Evolutionary conservation across 2,797 vertebrate genomes (phyloP).

Genomic region (Furcifer pardalis): DNA sequence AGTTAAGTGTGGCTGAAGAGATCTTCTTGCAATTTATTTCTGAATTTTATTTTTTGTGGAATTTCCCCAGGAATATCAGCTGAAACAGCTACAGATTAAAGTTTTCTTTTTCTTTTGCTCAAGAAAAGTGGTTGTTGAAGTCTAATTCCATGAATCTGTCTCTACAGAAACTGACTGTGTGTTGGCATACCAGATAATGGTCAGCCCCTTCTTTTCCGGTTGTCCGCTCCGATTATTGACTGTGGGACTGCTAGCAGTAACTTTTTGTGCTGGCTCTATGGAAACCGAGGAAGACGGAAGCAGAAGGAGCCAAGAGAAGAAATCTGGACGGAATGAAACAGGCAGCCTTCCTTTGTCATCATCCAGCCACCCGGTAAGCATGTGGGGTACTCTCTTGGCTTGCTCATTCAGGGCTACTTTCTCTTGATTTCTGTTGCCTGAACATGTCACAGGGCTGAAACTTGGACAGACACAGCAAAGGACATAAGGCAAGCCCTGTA

Average conservation of each 20-base stretch:
- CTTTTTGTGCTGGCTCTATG: slow-evolving; percentile 17
- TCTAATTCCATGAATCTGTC: not conserved
- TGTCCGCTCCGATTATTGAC: not conserved
- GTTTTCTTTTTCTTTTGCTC: not conserved
- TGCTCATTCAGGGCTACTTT: not conserved
- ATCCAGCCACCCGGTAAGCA: slow-evolving; percentile 53
- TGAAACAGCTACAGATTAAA: not conserved
- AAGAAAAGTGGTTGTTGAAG: not conserved
- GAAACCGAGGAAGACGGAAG: not conserved
- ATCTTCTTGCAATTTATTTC: not conserved
- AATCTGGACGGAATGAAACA: slow-evolving; percentile 14
- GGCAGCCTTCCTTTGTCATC: not conserved
- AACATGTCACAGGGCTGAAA: not conserved
- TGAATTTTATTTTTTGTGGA: not conserved
- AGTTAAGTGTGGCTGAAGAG: not conserved
- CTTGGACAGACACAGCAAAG: not conserved
- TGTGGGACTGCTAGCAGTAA: slow-evolving; percentile 44
- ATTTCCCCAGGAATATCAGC: not conserved
- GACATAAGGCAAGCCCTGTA: not conserved
- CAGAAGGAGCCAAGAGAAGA: slow-evolving; percentile 19
- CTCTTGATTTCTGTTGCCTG: not conserved
- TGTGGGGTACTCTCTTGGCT: not conserved
- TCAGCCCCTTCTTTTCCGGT: not conserved
- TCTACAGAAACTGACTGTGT: not conserved
- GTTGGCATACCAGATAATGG: not conserved